Evolutionary conservation across 1,140 invertebrate species (phyloP), one percentile per base, ranked within the genome.

Genomic region (Carposina sasakii): DNA sequence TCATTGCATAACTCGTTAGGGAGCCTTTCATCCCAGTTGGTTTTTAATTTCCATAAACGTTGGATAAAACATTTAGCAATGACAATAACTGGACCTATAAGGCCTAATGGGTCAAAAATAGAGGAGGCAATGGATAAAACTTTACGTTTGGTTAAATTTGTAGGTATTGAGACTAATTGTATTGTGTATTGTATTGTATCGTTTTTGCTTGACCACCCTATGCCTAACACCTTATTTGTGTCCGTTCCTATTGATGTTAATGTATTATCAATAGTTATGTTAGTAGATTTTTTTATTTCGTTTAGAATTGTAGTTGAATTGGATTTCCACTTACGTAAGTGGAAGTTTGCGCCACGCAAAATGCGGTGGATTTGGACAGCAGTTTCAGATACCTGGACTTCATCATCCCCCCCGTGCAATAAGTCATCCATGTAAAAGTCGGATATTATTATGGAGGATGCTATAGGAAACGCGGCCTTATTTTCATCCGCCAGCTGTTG

Each of bases 301-400:
- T 33, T 15, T 39, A 13, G 20, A 3, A 39, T 39, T n/a, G 10
- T 6, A 5, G 12, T 1, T 5, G 36, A 39, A 20, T 54, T 54
- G 5, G 28, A 54, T 41, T 41, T 49, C 47, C 47, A 49, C 16
- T 49, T 49, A 9, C 26, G 10, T 15, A 49, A 26, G 4, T 49
- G 12, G 19, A 49, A 49, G 22, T 40, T 41, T 6, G 24, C 47
- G 12, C 24, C n/a, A 2, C 17, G 12, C n/a, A 49, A 19, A 15
- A 49, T 40, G 5, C 20, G 21, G 12, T 33, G 9, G 16, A 49
- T 16, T 22, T 49, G 33, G 1, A 31, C 2, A n/a, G 36, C 24
- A 30, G 23, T 36, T 23, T 41, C 19, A 1, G 26, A 12, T 40
- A 49, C 24, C 12, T 10, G 17, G 19, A 21, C 19, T 3, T 39